These are phyloP conservation scores for Neelides folsomi DNA, from an alignment of 2,888 invertebrate species.

Conservation along the genomic window DNA sequence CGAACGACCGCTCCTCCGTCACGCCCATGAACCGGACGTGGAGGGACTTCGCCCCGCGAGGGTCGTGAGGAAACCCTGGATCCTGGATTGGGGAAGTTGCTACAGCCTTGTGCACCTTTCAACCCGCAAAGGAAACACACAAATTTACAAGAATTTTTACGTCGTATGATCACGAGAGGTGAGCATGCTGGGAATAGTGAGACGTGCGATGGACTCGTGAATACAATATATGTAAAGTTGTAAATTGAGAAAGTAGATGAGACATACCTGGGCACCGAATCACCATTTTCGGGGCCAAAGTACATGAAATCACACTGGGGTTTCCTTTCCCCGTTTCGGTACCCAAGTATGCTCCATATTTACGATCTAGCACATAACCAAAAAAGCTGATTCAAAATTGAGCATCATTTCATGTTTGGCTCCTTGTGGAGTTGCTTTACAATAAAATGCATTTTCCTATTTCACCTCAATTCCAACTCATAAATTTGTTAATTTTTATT, in stretches of 20 bases:
- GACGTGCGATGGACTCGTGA: neutral
- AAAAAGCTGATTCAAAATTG: no score
- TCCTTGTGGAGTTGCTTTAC: no score
- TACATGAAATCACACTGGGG: constrained; percentile 8
- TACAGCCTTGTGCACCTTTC: constrained; percentile 64
- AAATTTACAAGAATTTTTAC: constrained; percentile 28
- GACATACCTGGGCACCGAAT: constrained; percentile 12
- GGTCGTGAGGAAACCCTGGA: constrained; percentile 3
- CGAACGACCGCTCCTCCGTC: constrained; percentile 3
- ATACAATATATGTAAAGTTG: neutral
- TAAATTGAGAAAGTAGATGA: neutral
- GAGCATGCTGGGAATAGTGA: neutral
- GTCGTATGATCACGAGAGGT: constrained; percentile 3
- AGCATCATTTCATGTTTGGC: no score
- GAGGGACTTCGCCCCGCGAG: constrained; percentile 22
- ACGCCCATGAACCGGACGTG: constrained; percentile 33
- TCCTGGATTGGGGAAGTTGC: constrained; percentile 69
- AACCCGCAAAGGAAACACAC: constrained; percentile 25
- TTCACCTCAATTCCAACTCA: no score
- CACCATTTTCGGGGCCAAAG: constrained; percentile 3
- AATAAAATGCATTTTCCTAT: no score
- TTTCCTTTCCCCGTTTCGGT: constrained; percentile 12
- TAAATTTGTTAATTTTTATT: no score
- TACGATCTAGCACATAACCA: constrained; percentile 8
- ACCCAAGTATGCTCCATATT: constrained; percentile 11